A percentile compares a stretch with the other conserved stretches of the same genome.
phyloP scores from a whole-genome alignment of 2,797 vertebrate species.

The Micromesistius poutassou region DNA sequence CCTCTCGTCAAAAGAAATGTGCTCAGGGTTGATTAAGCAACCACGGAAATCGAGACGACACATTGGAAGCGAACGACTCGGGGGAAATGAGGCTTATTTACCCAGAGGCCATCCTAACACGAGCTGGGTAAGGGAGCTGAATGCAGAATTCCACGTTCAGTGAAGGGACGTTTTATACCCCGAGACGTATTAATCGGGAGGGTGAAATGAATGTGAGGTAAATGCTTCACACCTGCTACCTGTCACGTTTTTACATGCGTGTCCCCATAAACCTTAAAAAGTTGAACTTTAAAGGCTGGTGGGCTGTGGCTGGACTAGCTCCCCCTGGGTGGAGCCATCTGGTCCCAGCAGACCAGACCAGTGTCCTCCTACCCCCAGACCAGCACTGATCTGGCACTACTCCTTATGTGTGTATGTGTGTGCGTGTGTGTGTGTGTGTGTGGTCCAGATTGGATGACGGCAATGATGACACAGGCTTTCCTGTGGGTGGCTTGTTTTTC shows the following conservation, averaged over 20 bases:
- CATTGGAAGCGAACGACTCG: not conserved
- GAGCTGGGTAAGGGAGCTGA: no score
- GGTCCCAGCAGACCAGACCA: constrained; percentile 62
- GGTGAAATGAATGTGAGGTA: not conserved
- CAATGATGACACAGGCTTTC: constrained; percentile 62
- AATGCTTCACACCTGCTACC: not conserved
- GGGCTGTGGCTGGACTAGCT: constrained; percentile 43
- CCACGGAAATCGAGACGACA: not conserved
- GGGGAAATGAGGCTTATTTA: not conserved
- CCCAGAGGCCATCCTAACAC: not conserved
- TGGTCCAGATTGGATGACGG: constrained; percentile 68
- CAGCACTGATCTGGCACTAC: constrained; percentile 61
- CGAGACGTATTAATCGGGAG: no score
- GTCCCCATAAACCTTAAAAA: not conserved
- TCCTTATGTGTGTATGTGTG: constrained; percentile 37
- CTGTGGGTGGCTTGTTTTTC: constrained; percentile 71
- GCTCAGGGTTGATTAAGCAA: not conserved
- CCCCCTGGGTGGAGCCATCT: constrained; percentile 71
- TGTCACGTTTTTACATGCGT: not conserved
- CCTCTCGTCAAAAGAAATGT: no score
- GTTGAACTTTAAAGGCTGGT: constrained; percentile 7
- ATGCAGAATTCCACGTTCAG: no score
- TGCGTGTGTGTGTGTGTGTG: constrained; percentile 42
- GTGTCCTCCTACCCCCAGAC: constrained; percentile 53
- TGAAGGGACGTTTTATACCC: no score